Conservation (phyloP, 2,888 invertebrate genomes). For the Anoncus sp. region DNA sequence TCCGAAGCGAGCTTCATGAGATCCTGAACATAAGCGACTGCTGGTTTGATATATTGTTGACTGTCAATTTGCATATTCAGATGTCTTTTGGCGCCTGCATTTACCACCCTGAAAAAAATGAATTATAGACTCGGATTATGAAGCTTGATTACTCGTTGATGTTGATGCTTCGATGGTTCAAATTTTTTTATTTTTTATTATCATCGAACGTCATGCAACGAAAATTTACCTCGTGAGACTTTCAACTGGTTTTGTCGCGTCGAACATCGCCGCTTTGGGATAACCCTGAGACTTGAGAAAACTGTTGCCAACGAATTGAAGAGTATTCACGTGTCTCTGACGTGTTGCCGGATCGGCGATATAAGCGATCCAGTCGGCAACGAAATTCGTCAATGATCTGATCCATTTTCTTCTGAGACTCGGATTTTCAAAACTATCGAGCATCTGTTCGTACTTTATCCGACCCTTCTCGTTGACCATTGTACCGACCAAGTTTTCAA, state of each 20-base stretch:
- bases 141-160: background rate
- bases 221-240: conserved; percentile 85
- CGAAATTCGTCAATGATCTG: conserved; percentile 89
- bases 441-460: conserved; percentile 89
- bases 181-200: no score
- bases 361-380: conserved; percentile 90
- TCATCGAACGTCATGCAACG: background rate
- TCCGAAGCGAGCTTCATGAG: conserved; percentile 89
- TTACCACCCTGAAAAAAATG: conserved; percentile 84
- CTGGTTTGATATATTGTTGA: conserved; percentile 90
- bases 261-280: conserved; percentile 89
- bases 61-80: conserved; percentile 90
- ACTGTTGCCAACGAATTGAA: conserved; percentile 89
- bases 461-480: conserved; percentile 89
- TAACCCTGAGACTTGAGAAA: conserved; percentile 91
- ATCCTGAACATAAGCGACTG: conserved; percentile 89
- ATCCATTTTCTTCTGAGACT: conserved; percentile 93
- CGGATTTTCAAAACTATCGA: conserved; percentile 92
- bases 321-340: conserved; percentile 89
- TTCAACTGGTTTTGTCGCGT: conserved; percentile 88
- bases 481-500: conserved; percentile 87
- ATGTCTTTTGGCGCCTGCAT: conserved; percentile 89
- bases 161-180: background rate
- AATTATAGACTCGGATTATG: background rate
- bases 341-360: conserved; percentile 91